Base-by-base conservation (phyloP, 2,113 vertebrate genomes). In the Uropsilus gracilis region DNA sequence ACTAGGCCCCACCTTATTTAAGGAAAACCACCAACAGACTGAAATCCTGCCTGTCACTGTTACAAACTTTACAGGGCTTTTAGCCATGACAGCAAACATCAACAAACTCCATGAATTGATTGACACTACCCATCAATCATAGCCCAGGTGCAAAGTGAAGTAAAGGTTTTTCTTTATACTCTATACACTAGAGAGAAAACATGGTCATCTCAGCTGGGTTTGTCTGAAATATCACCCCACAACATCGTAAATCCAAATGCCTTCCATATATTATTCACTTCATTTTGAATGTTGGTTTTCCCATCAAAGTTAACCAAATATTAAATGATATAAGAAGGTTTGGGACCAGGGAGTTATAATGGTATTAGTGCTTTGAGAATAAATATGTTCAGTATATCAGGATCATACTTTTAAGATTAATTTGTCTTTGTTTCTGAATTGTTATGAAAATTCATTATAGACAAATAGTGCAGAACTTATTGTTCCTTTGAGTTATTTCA, bases 51-150 rank as follows among this genome's bases (percentile, higher is more conserved):
- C n/a, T 63, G 37, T 93, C 14, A 50, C 82, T 94, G 13, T 82
- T 96, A 50, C 90, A 94, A 24, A 71, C 16, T 89, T 63, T 64
- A 30, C 66, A 68, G 63, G 95, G 87, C 26, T 22, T 75, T 5
- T 8, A 37, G 68, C 39, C 81, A 95, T 86, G 80, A 81, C 76
- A 97, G 55, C 16, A 97, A 95, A 95, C 59, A 94, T 44, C 0
- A 0, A 66, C 90, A 95, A 94, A 90, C 61, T 71, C 90, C 95
- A 32, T 66, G 39, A 42, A 61, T 34, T 97, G 95, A 97, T 48
- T 94, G 97, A 53, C 94, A 97, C 44, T 1, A 0, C 10, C 34
- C 89, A 97, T 98, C 97, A 97, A 92, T 97, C 95, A 96, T 90
- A 90, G 81, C 84, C 87, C 46, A 73, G 75, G 86, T 80, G 82